A percentile compares a stretch with the other conserved stretches of the same genome.
Conservation (phyloP, 2,888 invertebrate genomes). For the Epinotia nisella region DNA sequence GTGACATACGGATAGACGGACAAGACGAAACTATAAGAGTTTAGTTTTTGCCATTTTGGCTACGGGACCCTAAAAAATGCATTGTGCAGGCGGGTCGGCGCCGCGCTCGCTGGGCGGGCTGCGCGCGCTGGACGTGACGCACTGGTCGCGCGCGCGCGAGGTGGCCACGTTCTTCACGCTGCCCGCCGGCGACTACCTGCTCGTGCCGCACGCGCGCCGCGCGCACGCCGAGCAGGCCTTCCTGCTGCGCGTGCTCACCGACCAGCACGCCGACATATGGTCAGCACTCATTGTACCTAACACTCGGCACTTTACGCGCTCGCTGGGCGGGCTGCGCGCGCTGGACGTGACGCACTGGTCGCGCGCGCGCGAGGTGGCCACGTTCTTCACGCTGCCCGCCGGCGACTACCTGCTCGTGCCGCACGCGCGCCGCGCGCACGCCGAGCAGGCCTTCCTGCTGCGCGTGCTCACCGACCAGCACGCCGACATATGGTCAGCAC, state of each 20-base stretch:
- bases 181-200: constrained; percentile 89
- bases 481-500: constrained; percentile 88
- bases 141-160: constrained; percentile 86
- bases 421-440: constrained; percentile 87
- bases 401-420: constrained; percentile 91
- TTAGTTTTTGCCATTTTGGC: too few species aligned
- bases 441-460: constrained; percentile 89
- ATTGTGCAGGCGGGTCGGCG: constrained; percentile 60
- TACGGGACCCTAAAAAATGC: too few species aligned
- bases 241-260: constrained; percentile 88
- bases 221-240: constrained; percentile 89
- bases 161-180: constrained; percentile 90
- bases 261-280: constrained; percentile 90
- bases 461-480: constrained; percentile 89
- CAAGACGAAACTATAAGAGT: too few species aligned
- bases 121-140: constrained; percentile 87
- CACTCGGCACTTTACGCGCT: too few species aligned
- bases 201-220: constrained; percentile 89
- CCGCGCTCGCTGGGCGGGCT: constrained; percentile 1
- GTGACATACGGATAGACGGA: too few species aligned
- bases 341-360: constrained; percentile 87
- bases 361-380: constrained; percentile 87
- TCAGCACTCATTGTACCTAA: too few species aligned
- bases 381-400: constrained; percentile 89
- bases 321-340: constrained; percentile 71